Conservation (phyloP, 2,888 invertebrate genomes). For the Bursaphelenchus okinawaensis region DNA sequence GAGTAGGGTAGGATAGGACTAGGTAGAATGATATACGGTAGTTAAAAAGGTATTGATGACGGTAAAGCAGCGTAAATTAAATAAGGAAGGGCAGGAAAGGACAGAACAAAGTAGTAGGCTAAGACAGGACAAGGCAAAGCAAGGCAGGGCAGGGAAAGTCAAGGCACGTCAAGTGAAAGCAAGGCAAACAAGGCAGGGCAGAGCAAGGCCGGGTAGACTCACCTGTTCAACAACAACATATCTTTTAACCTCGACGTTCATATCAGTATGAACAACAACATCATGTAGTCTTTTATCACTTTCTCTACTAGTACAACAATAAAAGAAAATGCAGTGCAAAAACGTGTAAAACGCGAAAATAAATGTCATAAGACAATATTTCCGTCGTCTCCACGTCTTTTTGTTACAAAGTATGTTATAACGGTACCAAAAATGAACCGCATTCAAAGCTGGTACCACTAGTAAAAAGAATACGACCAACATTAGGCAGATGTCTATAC, state of each 20-base stretch:
- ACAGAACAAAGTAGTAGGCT: no score
- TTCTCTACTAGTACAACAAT: neutral
- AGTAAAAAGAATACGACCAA: neutral
- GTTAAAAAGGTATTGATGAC: no score
- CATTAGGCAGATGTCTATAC: neutral
- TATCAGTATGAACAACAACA: neutral
- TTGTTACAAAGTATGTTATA: neutral
- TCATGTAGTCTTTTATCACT: neutral
- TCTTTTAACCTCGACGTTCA: neutral
- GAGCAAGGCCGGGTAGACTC: no score
- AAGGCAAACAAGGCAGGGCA: neutral
- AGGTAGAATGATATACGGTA: no score
- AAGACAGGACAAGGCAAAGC: no score
- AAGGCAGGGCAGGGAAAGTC: no score
- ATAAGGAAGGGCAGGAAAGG: no score
- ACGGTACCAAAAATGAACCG: neutral
- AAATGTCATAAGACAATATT: neutral
- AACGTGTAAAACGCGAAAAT: neutral
- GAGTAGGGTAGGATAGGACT: no score
- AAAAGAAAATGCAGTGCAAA: neutral
- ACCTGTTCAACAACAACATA: no score
- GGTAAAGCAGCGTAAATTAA: no score
- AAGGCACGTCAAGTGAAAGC: no score
- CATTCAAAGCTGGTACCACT: neutral
- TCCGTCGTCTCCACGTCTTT: neutral